phyloP scores from a whole-genome alignment of 2,113 vertebrate genomes.

The Oncorhynchus mykiss region DNA sequence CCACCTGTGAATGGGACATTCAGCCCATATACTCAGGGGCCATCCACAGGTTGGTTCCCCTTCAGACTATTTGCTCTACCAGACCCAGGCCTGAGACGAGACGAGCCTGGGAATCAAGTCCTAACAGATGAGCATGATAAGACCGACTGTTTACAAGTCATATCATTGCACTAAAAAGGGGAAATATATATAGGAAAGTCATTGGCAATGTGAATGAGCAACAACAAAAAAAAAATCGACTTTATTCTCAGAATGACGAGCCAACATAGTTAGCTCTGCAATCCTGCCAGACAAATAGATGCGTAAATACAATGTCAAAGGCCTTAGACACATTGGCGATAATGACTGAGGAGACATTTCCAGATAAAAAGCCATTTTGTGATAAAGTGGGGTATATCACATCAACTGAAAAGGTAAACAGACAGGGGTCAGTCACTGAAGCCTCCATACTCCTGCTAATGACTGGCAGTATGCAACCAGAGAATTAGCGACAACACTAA shows the following conservation, averaged over 20 bases:
- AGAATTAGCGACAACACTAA: constrained; percentile 60
- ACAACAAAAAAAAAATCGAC: fast-evolving
- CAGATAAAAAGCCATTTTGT: constrained; percentile 23
- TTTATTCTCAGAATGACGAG: constrained; percentile 7
- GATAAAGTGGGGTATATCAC: constrained; percentile 21
- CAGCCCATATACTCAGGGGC: background rate
- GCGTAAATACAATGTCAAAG: background rate
- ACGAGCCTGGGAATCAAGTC: no score
- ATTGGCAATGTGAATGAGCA: background rate
- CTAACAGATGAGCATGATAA: no score
- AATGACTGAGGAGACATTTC: constrained; percentile 24
- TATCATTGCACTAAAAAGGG: no score
- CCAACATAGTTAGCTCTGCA: background rate
- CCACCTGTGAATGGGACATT: background rate
- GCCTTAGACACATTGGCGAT: background rate
- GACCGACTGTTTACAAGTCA: no score
- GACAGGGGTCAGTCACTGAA: constrained; percentile 17
- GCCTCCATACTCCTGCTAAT: constrained; percentile 50
- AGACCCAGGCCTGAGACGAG: background rate
- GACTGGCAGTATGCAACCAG: constrained; percentile 45
- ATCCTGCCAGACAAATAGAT: background rate
- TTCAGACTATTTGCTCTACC: background rate
- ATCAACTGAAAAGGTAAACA: constrained; percentile 6
- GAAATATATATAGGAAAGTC: no score
- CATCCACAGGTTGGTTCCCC: constrained; percentile 8